Conservation (phyloP, 2,888 invertebrate species). For the Arrhopalites spinosus region DNA sequence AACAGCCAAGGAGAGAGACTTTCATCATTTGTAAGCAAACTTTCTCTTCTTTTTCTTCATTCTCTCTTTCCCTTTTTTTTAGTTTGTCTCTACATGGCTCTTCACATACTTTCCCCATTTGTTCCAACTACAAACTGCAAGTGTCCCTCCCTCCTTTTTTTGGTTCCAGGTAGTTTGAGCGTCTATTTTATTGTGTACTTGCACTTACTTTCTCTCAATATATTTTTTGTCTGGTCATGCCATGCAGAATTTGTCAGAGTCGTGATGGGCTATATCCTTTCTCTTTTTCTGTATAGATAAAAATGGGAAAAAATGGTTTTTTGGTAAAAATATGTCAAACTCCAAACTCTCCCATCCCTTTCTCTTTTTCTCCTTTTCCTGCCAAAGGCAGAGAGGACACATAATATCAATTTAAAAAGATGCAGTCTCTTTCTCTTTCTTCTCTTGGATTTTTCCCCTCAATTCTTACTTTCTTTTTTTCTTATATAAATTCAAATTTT, state of each 20-base stretch:
- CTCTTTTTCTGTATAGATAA: too few species aligned
- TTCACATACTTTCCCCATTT: neutral
- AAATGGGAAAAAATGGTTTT: too few species aligned
- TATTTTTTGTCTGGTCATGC: neutral
- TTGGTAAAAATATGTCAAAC: too few species aligned
- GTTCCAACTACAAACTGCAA: neutral
- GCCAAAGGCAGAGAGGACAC: neutral
- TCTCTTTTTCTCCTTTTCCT: neutral
- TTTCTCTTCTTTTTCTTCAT: neutral
- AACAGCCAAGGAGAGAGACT: conserved; percentile 49
- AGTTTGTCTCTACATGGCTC: neutral
- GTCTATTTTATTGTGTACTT: neutral
- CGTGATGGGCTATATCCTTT: too few species aligned
- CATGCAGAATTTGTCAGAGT: too few species aligned
- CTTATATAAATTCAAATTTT: neutral
- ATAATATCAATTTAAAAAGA: neutral
- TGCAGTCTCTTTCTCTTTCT: neutral
- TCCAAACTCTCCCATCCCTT: neutral
- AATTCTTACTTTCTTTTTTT: neutral
- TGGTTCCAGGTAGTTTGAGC: conserved; percentile 4
- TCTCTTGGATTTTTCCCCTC: neutral
- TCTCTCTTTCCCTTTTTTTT: neutral
- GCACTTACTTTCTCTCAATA: neutral
- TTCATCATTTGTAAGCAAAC: conserved; percentile 53
- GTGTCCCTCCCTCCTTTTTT: neutral